Evolutionary conservation across 2,888 invertebrate species (phyloP), one percentile per base, ranked within the genome.

Genomic region (Hemistola chrysoprasaria): DNA sequence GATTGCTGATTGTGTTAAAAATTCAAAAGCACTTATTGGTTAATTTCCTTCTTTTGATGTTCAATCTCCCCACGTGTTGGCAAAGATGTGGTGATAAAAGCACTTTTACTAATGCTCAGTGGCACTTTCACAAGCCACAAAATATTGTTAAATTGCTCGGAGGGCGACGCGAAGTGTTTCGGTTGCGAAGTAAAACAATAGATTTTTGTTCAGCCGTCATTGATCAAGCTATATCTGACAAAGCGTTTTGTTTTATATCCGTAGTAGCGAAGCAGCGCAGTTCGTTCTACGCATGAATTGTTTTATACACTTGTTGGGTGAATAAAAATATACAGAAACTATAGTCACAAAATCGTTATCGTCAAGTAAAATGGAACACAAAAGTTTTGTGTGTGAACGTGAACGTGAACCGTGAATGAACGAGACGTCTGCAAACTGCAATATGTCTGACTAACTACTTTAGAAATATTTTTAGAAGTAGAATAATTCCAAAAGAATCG

Each of bases 381-480:
- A 67, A 65, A 70, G 71, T 73, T 71, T 71, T 77, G 75, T 73
- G 69, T 73, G 71, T 71, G 70, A 67, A 69, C 65, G 75, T 77
- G 79, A 79, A n/a, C n/a, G n/a, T n/a, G n/a, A n/a, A n/a, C n/a
- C n/a, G n/a, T n/a, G n/a, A n/a, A n/a, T n/a, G n/a, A n/a, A 72
- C 72, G 73, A 85, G 78, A 86, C 82, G 85, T 86, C 85, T 86
- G 79, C 86, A 87, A 89, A 86, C 85, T 86, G 79, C 86, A 87
- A 89, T 86, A 89, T 89, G 89, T 89, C 89, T 80, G 89, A 88
- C 87, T 78, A 84, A n/a, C n/a, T n/a, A n/a, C n/a, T 84, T 86
- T 87, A 73, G 82, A 82, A 86, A 87, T 88, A 88, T 87, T 85
- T 87, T 87, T 87, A 88, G 86, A 84, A 73, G 79, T 77, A 78